These are phyloP conservation scores for Anastrepha ludens DNA, from an alignment of 1,140 invertebrate genomes.

Conservation along the genomic window DNA sequence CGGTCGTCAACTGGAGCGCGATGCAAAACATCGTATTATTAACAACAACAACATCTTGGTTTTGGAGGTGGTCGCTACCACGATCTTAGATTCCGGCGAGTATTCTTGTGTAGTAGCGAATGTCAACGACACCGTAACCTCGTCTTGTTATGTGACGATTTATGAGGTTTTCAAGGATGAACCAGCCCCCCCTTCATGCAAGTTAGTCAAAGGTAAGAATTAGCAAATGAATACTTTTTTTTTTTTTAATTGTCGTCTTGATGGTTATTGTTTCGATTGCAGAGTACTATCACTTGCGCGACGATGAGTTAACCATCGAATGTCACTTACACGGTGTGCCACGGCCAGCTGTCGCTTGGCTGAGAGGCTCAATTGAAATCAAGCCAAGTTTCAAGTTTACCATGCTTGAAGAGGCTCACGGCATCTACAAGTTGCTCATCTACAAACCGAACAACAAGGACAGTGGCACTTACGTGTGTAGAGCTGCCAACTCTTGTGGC, in stretches of 20 bases:
- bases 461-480: slow-evolving; percentile 79
- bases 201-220: slow-evolving; percentile 70
- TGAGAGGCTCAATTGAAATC: slow-evolving; percentile 69
- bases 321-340: slow-evolving; percentile 70
- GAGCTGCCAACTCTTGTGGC: slow-evolving; percentile 80
- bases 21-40: slow-evolving; percentile 77
- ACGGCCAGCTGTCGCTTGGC: slow-evolving; percentile 69
- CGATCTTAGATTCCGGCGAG: slow-evolving; percentile 81
- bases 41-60: slow-evolving; percentile 83
- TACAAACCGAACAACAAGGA: slow-evolving; percentile 77
- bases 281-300: slow-evolving; percentile 73
- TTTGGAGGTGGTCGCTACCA: slow-evolving; percentile 83
- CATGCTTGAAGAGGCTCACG: slow-evolving; percentile 72
- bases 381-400: slow-evolving; percentile 72
- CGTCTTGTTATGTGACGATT: slow-evolving; percentile 77
- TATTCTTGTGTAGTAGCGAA: slow-evolving; percentile 86
- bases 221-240: neutral
- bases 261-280: slow-evolving; percentile 57
- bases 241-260: neutral
- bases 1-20: slow-evolving; percentile 77
- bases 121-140: slow-evolving; percentile 81
- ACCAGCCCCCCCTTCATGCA: slow-evolving; percentile 72
- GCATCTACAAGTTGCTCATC: slow-evolving; percentile 78
- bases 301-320: slow-evolving; percentile 72
- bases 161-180: slow-evolving; percentile 73